Base-by-base conservation (phyloP, 2,113 vertebrate species). In the Pseudopipra pipra region DNA sequence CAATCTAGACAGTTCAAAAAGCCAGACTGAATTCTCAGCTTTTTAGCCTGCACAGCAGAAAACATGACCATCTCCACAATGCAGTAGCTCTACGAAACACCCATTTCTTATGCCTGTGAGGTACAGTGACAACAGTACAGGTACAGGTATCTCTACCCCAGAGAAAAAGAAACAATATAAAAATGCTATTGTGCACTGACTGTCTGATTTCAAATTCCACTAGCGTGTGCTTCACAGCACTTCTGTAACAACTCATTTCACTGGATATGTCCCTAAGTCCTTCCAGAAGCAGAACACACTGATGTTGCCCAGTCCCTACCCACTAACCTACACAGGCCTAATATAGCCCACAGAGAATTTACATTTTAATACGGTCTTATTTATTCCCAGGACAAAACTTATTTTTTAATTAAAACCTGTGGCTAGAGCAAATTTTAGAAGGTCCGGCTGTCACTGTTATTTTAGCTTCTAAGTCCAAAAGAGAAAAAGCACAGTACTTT, bases 131-230 rank as follows among this genome's bases (percentile, higher is more conserved):
- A 2, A 35, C 7, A 35, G 8, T 59, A 49, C 5, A 67, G 31
- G 49, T 0, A 63, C 41, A 82, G 5, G 35, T 44, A 72, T 11
- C 24, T 22, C 35, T 19, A 49, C 6, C 16, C 37, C 1, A 0
- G 8, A 58, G 24, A 13, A 5, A 37, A 73, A 63, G 13, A 8
- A 16, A 11, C 3, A 35, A 2, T 54, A 67, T 41, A 58, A 83
- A 85, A 83, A 77, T 18, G 30, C 21, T 77, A 33, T 11, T 18
- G 0, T 43, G 14, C 41, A 52, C 17, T 76, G 65, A 71, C 21
- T 25, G 3, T 12, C 28, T 27, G 5, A 54, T 65, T 91, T 61
- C 30, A 51, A 93, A 78, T 71, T 87, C 31, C 16, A 28, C 14
- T 44, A 33, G 14, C 20, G 8, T 31, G 25, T 77, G 25, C 20